Conservation (phyloP, 2,113 vertebrate genomes). For the Dunckerocampus dactyliophorus region DNA sequence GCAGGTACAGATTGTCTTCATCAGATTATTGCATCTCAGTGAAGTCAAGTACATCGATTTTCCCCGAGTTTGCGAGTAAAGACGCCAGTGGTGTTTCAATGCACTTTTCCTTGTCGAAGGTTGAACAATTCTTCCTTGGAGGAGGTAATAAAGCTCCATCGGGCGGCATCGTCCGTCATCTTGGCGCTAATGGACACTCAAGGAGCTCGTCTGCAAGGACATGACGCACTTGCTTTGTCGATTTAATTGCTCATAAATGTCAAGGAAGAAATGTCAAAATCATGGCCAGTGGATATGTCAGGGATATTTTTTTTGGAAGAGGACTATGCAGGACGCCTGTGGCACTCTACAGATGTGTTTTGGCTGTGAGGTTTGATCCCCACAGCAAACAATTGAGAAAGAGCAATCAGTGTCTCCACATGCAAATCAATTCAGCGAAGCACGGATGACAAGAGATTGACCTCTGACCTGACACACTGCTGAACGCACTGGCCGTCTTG, state of each 20-base stretch:
- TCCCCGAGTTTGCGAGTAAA: not conserved
- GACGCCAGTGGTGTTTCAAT: not conserved
- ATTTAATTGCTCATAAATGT: conserved; percentile 31
- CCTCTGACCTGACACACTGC: conserved; percentile 67
- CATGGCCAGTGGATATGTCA: conserved; percentile 9
- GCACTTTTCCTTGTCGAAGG: conserved; percentile 1
- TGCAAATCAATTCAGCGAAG: not conserved
- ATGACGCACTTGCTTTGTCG: conserved; percentile 1
- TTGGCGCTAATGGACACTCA: conserved; percentile 26
- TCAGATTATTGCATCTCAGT: not conserved
- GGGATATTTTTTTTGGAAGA: not conserved
- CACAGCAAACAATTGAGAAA: too few relatives aligned
- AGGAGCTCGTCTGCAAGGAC: conserved; percentile 18
- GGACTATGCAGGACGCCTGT: not conserved
- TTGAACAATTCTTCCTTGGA: not conserved
- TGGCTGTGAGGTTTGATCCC: not conserved
- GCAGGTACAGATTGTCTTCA: too few relatives aligned
- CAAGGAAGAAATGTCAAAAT: conserved; percentile 9
- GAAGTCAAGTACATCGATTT: not conserved
- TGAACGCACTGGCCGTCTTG: conserved; percentile 79
- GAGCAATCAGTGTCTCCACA: too few relatives aligned
- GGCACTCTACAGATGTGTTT: too few relatives aligned
- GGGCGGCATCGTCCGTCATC: conserved; percentile 15
- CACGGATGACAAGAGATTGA: not conserved
- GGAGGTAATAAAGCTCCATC: conserved; percentile 17